Conservation (phyloP, 2,797 vertebrate species). For the Micrastur ruficollis region DNA sequence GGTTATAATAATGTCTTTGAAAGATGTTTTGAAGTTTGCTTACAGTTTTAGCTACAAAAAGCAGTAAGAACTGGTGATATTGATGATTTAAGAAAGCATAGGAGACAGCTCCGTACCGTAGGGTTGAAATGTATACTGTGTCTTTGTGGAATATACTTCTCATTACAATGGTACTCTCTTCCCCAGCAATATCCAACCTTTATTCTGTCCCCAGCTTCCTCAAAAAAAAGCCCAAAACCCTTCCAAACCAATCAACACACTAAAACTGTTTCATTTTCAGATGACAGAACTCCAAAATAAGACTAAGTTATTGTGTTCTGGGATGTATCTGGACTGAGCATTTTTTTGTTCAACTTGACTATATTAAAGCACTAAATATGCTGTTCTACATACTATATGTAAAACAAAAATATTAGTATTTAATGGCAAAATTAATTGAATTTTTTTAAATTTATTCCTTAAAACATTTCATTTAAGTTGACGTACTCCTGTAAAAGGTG, state of each 20-base stretch:
- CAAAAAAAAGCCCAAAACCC: not conserved
- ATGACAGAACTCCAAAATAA: not conserved
- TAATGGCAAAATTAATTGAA: not conserved
- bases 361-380: not conserved
- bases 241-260: not conserved
- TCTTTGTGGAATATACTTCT: not conserved
- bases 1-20: not conserved
- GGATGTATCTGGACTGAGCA: not conserved
- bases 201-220: not conserved
- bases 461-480: not conserved
- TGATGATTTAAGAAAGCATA: not conserved
- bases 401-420: not conserved
- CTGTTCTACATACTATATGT: not conserved
- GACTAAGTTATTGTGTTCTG: not conserved
- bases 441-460: not conserved
- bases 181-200: not conserved
- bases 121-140: not conserved
- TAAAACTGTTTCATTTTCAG: not conserved
- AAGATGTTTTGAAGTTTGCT: not conserved
- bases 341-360: not conserved
- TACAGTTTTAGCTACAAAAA: not conserved
- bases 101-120: not conserved
- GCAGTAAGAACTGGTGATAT: not conserved
- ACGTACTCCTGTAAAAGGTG: not conserved
- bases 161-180: not conserved